Evolutionary conservation across 2,797 vertebrate genomes (phyloP), one percentile per base, ranked within the genome.

Genomic region (Danio tinwini): DNA sequence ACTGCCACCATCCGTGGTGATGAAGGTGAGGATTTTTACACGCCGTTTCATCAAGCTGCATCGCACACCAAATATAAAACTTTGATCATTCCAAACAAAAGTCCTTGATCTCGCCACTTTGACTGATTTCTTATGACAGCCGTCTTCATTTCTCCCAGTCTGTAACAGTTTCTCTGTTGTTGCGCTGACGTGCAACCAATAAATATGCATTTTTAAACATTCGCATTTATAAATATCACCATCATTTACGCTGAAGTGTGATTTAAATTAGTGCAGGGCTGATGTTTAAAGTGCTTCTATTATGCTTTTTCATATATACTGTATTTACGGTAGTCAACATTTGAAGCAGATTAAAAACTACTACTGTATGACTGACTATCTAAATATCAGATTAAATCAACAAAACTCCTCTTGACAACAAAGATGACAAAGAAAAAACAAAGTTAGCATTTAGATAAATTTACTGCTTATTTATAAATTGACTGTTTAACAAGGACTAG

Each of bases 71-170:
- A 78, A 53, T 29, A 61, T 50, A 62, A 6, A 52, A 53, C 76
- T 62, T 59, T 78, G 53, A 78, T 78, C 64, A 42, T 78, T 78
- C 37, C 10, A n/a, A 42, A 29, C n/a, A 69, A 61, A 49, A 70
- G 7, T 52, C 42, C 52, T 78, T 61, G 65, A 42, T 78, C 76
- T 61, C 40, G 7, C 37, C 75, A 9, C 29, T 75, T 29, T 47
- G 55, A 62, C 45, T 52, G 56, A 78, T 78, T 29, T 71, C 17
- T 53, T 37, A n/a, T 52, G 67, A 71, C 47, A 62, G 47, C 37
- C 39, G 4, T 52, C 37, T 52, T 11, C 1, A 40, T 50, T 62
- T 70, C 10, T 61, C 11, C n/a, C 29, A 19, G 21, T 68, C 21
- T 52, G 29, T 78, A 49, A 78, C 55, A 42, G n/a, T 29, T 62